Evolutionary conservation across 2,888 invertebrate genomes (phyloP), one percentile per base, ranked within the genome.

Genomic region (Leptopilina myrica): DNA sequence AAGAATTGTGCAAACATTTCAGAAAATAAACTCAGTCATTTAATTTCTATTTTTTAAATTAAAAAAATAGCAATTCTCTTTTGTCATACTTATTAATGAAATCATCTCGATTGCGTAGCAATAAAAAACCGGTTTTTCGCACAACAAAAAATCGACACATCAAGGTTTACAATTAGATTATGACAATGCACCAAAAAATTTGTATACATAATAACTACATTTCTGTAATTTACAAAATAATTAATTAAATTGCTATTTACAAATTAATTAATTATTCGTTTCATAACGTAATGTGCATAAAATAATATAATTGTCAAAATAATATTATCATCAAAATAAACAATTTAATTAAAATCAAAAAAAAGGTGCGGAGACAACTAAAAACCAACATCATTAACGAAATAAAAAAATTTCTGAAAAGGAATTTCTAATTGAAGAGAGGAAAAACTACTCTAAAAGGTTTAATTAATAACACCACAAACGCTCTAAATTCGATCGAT

Each of bases 381-480:
- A 59, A 20, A 67, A 20, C 26, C 7, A 5, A 53, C n/a, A 26
- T 49, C 9, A 49, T 12, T 12, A 59, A 62, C 62, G 3, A 62
- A 40, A 62, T 11, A 53, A 6, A 26, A 26, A 26, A 69, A 0
- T 40, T 14, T 15, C 56, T 56, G 56, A 26, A n/a, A 59, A 15
- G 56, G n/a, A 56, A 4, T 56, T 56, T 73, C 56, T 15, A 9
- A 5, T 20, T n/a, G 15, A 62, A 62, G 62, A 62, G 62, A 62
- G 62, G 62, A 62, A 62, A 62, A 62, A 56, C 73, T 73, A 59
- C 6, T 73, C 53, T 53, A 53, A 40, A 73, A 59, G 73, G 73
- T 73, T 56, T 33, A 59, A 73, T 73, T 73, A 73, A 73, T 9
- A 53, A 73, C 33, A 56, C 73, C n/a, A 33, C 33, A 59, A 49